These are phyloP conservation scores for Hylyphantes graminicola DNA, from an alignment of 1,140 invertebrate genomes.

Conservation along the genomic window DNA sequence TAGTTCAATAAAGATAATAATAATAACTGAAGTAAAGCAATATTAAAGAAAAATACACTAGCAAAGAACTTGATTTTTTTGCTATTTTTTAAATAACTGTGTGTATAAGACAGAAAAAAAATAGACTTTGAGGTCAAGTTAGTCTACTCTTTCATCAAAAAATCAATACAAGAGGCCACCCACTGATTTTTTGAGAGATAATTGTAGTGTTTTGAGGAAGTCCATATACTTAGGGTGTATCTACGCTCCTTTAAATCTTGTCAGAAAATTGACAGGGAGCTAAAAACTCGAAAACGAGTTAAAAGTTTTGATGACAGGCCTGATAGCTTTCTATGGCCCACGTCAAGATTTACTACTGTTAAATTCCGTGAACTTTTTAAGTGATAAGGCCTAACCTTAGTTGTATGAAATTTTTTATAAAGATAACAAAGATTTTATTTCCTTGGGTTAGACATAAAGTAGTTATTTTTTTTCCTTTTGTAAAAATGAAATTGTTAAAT, in stretches of 20 bases:
- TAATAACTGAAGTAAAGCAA: too few relatives aligned
- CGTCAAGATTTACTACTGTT: not conserved
- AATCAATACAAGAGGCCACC: not conserved
- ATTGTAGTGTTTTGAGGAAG: not conserved
- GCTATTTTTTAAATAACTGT: too few relatives aligned
- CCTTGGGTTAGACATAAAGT: too few relatives aligned
- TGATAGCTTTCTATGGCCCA: not conserved
- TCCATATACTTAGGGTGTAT: not conserved
- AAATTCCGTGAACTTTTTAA: too few relatives aligned
- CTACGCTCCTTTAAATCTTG: slow-evolving; percentile 4
- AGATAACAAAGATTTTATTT: too few relatives aligned
- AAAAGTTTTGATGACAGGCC: not conserved
- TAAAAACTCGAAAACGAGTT: not conserved
- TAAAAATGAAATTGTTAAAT: too few relatives aligned
- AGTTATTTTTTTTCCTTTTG: too few relatives aligned
- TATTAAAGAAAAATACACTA: too few relatives aligned
- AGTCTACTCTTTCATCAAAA: not conserved
- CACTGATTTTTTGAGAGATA: slow-evolving; percentile 7
- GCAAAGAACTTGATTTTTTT: too few relatives aligned
- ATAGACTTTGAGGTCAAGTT: not conserved
- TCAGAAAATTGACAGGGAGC: not conserved
- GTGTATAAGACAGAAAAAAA: not conserved
- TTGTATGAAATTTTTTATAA: too few relatives aligned
- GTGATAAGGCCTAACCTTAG: too few relatives aligned
- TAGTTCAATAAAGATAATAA: too few relatives aligned